phyloP scores from a whole-genome alignment of 1,140 invertebrate species.

The Rhyzopertha dominica region DNA sequence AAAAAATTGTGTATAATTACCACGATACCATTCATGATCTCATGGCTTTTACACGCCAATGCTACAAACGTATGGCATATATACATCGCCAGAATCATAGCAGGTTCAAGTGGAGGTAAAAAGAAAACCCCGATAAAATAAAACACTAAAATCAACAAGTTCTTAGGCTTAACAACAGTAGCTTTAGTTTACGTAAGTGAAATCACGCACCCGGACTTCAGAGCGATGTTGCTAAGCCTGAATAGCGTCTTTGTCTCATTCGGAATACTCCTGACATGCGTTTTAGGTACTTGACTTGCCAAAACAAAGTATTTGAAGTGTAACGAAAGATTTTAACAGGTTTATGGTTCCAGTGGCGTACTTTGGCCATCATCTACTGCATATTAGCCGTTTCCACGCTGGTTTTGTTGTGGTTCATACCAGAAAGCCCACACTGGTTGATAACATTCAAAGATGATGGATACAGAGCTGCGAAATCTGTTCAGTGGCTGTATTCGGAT shows the following conservation, averaged over 20 bases:
- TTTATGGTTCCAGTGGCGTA: conserved; percentile 47
- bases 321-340: conserved; percentile 33
- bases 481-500: conserved; percentile 46
- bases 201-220: conserved; percentile 49
- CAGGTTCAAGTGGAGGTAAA: conserved; percentile 49
- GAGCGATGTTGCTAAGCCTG: conserved; percentile 52
- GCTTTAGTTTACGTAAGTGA: conserved; percentile 54
- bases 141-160: not conserved
- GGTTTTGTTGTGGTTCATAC: conserved; percentile 45
- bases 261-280: conserved; percentile 53
- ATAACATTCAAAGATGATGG: conserved; percentile 44
- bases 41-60: conserved; percentile 53
- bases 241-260: conserved; percentile 55
- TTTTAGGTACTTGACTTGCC: conserved; percentile 29
- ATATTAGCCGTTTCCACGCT: conserved; percentile 41
- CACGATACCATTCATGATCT: conserved; percentile 52
- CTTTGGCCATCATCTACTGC: conserved; percentile 47
- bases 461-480: conserved; percentile 38
- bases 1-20: conserved; percentile 52
- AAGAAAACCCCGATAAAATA: not conserved
- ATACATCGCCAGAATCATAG: conserved; percentile 49
- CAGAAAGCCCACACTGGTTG: conserved; percentile 57
- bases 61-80: conserved; percentile 44
- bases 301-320: conserved; percentile 2
- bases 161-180: conserved; percentile 50